Percentiles rank a stretch among this genome's conserved stretches.
Conservation (phyloP, 2,113 vertebrate species). For the Fukomys damarensis region DNA sequence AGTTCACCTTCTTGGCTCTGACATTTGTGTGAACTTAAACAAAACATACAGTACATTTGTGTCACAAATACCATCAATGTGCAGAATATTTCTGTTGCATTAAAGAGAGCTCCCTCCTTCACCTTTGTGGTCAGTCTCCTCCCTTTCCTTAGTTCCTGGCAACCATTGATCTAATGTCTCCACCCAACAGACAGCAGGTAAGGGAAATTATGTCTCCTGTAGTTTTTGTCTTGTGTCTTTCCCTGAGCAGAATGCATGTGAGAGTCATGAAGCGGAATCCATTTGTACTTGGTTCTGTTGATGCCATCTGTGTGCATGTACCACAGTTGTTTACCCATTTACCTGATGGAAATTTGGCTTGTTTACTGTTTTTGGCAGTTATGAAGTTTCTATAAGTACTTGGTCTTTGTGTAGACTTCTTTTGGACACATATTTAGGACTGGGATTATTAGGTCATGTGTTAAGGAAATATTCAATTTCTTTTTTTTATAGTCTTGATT, state of each 20-base stretch:
- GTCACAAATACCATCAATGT: not conserved
- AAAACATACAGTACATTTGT: not conserved
- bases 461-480: not conserved
- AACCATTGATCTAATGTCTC: not conserved
- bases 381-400: not conserved
- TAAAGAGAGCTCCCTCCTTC: not conserved
- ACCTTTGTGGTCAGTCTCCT: not conserved
- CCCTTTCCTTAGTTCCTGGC: not conserved
- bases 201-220: not conserved
- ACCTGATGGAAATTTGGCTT: not conserved
- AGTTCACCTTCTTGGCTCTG: not conserved
- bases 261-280: too few relatives aligned
- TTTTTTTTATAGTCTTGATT: not conserved
- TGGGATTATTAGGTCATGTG: not conserved
- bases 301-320: not conserved
- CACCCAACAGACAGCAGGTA: too few relatives aligned
- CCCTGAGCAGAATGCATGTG: too few relatives aligned
- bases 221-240: not conserved
- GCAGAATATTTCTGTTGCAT: not conserved
- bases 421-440: not conserved
- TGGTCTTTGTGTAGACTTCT: not conserved
- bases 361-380: not conserved
- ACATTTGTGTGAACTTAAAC: not conserved
- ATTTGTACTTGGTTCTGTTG: not conserved
- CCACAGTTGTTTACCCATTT: not conserved